Evolutionary conservation across 2,797 vertebrate species (phyloP).

Genomic region (Lerista edwardsae): DNA sequence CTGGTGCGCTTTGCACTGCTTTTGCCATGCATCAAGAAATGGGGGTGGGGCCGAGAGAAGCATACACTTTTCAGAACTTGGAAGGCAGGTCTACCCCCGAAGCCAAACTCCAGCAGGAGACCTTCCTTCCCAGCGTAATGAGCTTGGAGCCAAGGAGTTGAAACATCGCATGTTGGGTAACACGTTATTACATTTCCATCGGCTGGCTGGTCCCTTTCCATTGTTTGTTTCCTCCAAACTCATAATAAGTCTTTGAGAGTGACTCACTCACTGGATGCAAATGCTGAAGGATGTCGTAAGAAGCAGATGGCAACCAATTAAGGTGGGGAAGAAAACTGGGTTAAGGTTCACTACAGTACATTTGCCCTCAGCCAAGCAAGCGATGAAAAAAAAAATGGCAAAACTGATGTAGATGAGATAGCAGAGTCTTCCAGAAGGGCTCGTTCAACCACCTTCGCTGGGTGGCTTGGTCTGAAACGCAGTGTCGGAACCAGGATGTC

Average conservation of each 20-base stretch:
- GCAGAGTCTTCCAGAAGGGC: neutral
- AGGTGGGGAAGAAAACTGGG: neutral
- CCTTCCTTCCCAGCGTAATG: neutral
- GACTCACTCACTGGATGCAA: constrained; percentile 23
- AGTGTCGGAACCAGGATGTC: neutral
- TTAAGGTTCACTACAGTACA: neutral
- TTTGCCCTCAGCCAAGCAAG: neutral
- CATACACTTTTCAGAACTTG: neutral
- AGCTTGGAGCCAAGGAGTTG: constrained; percentile 7
- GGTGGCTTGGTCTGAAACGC: neutral
- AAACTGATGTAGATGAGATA: neutral
- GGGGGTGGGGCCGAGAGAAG: neutral
- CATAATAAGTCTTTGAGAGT: neutral
- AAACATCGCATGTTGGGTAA: neutral
- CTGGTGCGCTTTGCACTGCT: neutral
- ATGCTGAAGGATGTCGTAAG: constrained; percentile 19
- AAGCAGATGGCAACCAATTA: neutral
- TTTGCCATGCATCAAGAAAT: neutral
- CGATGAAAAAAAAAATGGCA: neutral
- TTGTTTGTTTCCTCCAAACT: neutral
- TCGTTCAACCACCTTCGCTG: neutral
- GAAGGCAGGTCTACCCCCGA: neutral
- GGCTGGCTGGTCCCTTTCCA: neutral
- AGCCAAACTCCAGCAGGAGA: neutral
- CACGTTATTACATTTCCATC: neutral